Evolutionary conservation across 2,888 invertebrate genomes (phyloP).

Genomic region (Machimus atricapillus): DNA sequence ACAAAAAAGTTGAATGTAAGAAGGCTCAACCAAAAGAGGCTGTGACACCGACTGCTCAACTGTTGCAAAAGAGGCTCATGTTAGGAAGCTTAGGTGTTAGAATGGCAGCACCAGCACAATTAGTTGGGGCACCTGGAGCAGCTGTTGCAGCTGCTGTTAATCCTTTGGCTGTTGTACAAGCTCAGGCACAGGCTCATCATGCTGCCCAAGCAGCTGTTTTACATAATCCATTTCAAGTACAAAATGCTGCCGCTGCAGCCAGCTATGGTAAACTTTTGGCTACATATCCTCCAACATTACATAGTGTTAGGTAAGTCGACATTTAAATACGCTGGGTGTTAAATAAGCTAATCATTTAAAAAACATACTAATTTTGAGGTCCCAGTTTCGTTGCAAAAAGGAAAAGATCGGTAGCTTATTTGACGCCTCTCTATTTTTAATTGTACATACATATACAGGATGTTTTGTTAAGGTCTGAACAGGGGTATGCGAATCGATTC

Average conservation of each 20-base stretch:
- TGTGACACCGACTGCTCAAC: slow-evolving; percentile 75
- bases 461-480: too few relatives aligned
- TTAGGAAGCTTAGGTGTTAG: slow-evolving; percentile 75
- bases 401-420: neutral
- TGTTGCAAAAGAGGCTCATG: slow-evolving; percentile 74
- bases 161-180: slow-evolving; percentile 51
- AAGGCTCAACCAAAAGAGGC: slow-evolving; percentile 92
- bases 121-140: slow-evolving; percentile 60
- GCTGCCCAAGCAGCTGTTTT: slow-evolving; percentile 60
- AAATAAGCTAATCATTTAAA: neutral
- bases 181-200: slow-evolving; percentile 37
- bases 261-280: slow-evolving; percentile 73
- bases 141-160: slow-evolving; percentile 66
- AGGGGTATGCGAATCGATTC: too few relatives aligned
- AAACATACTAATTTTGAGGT: neutral
- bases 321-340: neutral
- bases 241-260: slow-evolving; percentile 68
- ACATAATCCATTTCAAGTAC: slow-evolving; percentile 64
- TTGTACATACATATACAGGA: too few relatives aligned
- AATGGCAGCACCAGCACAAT: slow-evolving; percentile 66
- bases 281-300: slow-evolving; percentile 66
- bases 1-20: slow-evolving; percentile 90
- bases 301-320: slow-evolving; percentile 59
- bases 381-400: neutral
- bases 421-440: too few relatives aligned